Evolutionary conservation across 2,797 vertebrate species (phyloP).

Genomic region (Phrynocephalus guinanensis): DNA sequence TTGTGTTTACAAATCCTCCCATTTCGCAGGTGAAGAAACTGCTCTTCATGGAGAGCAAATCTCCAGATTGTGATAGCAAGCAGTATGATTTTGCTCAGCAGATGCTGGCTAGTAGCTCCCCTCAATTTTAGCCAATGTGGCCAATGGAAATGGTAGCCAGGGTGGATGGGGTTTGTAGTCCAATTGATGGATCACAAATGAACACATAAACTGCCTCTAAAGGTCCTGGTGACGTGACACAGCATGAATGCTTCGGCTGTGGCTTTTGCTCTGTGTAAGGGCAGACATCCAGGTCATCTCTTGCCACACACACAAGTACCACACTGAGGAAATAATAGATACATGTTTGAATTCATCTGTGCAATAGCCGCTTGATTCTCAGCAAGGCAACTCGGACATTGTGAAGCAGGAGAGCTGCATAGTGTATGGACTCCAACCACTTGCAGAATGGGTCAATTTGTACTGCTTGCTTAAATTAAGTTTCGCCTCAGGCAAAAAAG

Average conservation of each 20-base stretch:
- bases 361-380: background rate
- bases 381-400: background rate
- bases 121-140: background rate
- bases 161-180: background rate
- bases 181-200: background rate
- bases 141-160: background rate
- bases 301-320: background rate
- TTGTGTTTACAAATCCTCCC: too few species aligned
- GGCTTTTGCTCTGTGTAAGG: background rate
- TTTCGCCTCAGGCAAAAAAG: conserved; percentile 51
- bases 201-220: background rate
- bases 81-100: too few species aligned
- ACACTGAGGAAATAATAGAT: background rate
- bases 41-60: too few species aligned
- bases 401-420: too few species aligned
- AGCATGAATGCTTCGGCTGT: background rate
- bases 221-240: background rate
- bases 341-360: background rate
- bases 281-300: background rate
- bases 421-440: background rate
- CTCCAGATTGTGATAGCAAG: too few species aligned
- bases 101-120: background rate
- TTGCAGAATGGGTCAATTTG: too few species aligned
- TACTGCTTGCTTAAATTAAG: background rate
- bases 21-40: too few species aligned